A percentile compares a stretch with the other conserved stretches of the same genome.
Conservation (phyloP, 2,888 invertebrate species). For the Harpalus rufipes region DNA sequence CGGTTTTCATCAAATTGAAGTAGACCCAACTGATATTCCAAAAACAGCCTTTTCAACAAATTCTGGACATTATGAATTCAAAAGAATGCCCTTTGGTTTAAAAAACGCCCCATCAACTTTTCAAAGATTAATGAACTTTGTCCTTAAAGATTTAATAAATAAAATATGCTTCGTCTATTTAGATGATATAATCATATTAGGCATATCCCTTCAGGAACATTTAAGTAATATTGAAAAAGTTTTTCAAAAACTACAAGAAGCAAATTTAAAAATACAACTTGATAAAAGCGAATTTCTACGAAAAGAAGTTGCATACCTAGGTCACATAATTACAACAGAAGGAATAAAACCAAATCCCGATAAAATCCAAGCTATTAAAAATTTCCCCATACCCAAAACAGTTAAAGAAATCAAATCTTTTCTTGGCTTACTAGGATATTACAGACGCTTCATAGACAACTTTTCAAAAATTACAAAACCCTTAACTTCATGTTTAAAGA, state of each 20-base stretch:
- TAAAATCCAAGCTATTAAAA: no score
- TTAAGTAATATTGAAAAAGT: conserved; percentile 59
- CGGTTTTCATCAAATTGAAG: conserved; percentile 3
- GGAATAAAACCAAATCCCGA: no score
- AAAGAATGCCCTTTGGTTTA: not conserved
- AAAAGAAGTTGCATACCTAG: not conserved
- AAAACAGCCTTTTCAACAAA: conserved; percentile 12
- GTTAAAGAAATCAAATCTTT: no score
- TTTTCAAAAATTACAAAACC: no score
- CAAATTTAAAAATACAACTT: not conserved
- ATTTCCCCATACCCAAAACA: no score
- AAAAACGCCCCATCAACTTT: not conserved
- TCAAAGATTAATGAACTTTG: conserved; percentile 37
- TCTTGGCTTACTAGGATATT: no score
- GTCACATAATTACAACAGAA: no score
- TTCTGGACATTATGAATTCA: conserved; percentile 7
- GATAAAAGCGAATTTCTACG: conserved; percentile 7
- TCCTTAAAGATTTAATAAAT: conserved; percentile 66
- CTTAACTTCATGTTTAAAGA: no score
- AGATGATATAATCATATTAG: conserved; percentile 70
- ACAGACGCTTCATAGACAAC: no score
- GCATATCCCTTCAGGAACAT: conserved; percentile 70
- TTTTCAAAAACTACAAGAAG: conserved; percentile 27
- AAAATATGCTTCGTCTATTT: conserved; percentile 69
- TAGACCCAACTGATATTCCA: not conserved